phyloP scores from a whole-genome alignment of 2,888 invertebrate species.

The Sylvicola cinctus region DNA sequence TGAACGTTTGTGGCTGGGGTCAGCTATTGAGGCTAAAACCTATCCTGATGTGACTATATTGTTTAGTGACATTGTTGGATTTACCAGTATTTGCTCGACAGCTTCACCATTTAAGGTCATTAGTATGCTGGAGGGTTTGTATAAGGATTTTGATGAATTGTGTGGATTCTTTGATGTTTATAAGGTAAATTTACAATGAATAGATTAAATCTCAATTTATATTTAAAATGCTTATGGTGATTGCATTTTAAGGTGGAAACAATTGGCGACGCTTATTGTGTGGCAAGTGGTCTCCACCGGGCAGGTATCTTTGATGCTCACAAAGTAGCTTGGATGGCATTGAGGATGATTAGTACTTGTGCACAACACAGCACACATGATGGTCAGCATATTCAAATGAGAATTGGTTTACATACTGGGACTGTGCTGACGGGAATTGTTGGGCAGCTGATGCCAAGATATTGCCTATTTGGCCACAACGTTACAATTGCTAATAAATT shows the following conservation, averaged over 20 bases:
- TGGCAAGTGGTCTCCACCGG: slow-evolving; percentile 80
- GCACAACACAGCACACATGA: slow-evolving; percentile 74
- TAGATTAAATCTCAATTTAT: no score
- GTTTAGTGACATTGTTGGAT: slow-evolving; percentile 91
- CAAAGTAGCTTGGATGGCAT: slow-evolving; percentile 91
- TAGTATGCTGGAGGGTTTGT: slow-evolving; percentile 80
- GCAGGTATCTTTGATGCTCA: slow-evolving; percentile 75
- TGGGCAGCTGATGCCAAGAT: slow-evolving; percentile 61
- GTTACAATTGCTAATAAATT: slow-evolving; percentile 92
- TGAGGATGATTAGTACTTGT: slow-evolving; percentile 85
- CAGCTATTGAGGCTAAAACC: slow-evolving; percentile 79
- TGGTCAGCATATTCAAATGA: slow-evolving; percentile 86
- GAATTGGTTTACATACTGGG: slow-evolving; percentile 86
- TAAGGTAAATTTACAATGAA: slow-evolving; percentile 38
- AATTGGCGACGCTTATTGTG: slow-evolving; percentile 91
- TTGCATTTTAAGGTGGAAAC: slow-evolving; percentile 69
- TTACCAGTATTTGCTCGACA: slow-evolving; percentile 87
- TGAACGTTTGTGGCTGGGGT: slow-evolving; percentile 78
- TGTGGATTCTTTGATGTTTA: slow-evolving; percentile 88
- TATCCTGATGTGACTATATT: slow-evolving; percentile 89
- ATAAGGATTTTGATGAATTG: slow-evolving; percentile 81
- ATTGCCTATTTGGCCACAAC: slow-evolving; percentile 89
- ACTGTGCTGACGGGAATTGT: slow-evolving; percentile 87
- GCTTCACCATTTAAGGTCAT: slow-evolving; percentile 93
- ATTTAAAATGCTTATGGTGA: no score